Base-by-base conservation (phyloP, 2,888 invertebrate genomes). In the Caenorhabditis panamensis region DNA sequence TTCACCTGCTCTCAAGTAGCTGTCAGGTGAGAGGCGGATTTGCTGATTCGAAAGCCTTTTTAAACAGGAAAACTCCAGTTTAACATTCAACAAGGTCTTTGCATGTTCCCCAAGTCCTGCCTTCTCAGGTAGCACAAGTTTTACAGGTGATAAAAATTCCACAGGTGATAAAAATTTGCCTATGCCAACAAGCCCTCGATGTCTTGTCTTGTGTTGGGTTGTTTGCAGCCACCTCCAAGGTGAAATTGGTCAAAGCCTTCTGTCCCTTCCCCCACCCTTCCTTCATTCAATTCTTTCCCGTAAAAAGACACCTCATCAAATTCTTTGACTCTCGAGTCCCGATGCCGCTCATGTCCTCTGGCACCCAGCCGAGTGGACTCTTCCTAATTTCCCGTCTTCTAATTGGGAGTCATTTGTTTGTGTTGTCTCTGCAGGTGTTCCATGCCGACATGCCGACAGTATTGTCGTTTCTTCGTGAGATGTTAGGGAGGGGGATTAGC, bases 81-180 rank as follows among this genome's bases (percentile, higher is more conserved):
- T 9, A 31, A 6, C 9, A 9, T 31, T 31, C 31, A 31, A 31
- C 31, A 4, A 31, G 31, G 31, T n/a, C n/a, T n/a, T n/a, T n/a
- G n/a, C n/a, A n/a, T n/a, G n/a, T n/a, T n/a, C n/a, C n/a, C n/a
- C n/a, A n/a, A 59, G 41, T 37, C 20, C 22, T 37, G 58, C n/a
- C n/a, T n/a, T n/a, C n/a, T 1, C 20, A 20, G 8, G 31, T 28
- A 28, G n/a, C n/a, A n/a, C n/a, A n/a, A n/a, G n/a, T n/a, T n/a
- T n/a, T n/a, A n/a, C n/a, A n/a, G n/a, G n/a, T 41, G 4, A 24
- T 11, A 69, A 41, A 13, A 22, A 63, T 72, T 72, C 66, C 75
- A 41, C 75, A 75, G 75, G 75, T 75, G 75, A 75, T 75, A 75
- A 66, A 71, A 75, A 75, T 75, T 75, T 44, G 75, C 75, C 66